phyloP scores from a whole-genome alignment of 2,113 vertebrate genomes.

The Apeltes quadracus region DNA sequence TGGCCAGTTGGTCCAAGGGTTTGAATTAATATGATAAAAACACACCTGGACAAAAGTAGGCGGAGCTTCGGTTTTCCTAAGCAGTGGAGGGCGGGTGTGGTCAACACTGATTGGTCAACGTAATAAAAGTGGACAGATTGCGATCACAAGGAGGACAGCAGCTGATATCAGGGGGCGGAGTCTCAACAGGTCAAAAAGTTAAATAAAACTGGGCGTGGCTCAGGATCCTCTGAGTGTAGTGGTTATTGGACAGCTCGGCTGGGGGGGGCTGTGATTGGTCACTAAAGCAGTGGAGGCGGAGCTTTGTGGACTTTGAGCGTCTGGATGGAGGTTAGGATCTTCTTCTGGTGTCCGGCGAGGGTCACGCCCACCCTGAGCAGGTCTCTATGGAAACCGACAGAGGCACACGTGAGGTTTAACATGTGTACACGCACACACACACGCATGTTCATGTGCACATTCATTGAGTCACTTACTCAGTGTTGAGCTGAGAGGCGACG shows the following conservation, averaged over 20 bases:
- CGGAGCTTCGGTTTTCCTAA: slow-evolving; percentile 35
- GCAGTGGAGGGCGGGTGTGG: slow-evolving; percentile 1
- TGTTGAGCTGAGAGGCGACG: slow-evolving; percentile 69
- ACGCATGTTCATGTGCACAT: not conserved
- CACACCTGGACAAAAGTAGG: not conserved
- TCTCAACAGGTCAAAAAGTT: no score
- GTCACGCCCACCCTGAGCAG: slow-evolving; percentile 96
- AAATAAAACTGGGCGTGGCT: slow-evolving; percentile 69
- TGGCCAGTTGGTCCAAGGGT: not conserved
- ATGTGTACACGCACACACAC: not conserved
- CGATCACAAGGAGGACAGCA: no score
- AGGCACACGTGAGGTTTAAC: not conserved
- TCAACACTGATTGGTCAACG: not conserved
- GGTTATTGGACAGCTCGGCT: not conserved
- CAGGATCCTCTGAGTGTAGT: slow-evolving; percentile 82
- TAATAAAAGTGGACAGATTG: no score
- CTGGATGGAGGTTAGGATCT: slow-evolving; percentile 94
- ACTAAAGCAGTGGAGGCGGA: slow-evolving; percentile 73
- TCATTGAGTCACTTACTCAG: slow-evolving; percentile 58
- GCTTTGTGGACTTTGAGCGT: slow-evolving; percentile 91
- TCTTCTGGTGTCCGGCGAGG: slow-evolving; percentile 96
- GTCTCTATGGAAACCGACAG: slow-evolving; percentile 82
- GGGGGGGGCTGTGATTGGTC: slow-evolving; percentile 48
- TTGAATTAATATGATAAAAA: not conserved
- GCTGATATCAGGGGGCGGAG: slow-evolving; percentile 16